Evolutionary conservation across 2,113 vertebrate species (phyloP).

Genomic region (Diadophis punctatus): DNA sequence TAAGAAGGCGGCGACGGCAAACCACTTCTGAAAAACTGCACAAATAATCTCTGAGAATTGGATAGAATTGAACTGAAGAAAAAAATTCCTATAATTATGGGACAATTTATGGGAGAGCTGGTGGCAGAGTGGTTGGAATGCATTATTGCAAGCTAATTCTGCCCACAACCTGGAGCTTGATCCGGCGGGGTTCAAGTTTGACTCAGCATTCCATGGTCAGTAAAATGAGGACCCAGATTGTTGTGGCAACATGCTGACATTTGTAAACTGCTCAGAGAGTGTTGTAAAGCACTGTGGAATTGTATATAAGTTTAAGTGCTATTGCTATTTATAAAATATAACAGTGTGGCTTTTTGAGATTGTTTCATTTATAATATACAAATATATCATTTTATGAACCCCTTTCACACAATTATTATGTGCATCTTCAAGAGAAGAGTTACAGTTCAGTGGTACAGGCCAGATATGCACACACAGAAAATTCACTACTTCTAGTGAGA

Average conservation of each 20-base stretch:
- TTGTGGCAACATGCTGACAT: background rate
- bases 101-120: background rate
- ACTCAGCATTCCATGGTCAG: background rate
- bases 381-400: background rate
- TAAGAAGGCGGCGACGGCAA: background rate
- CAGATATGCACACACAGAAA: background rate
- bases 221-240: background rate
- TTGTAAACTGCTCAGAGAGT: background rate
- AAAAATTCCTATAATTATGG: background rate
- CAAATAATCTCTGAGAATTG: background rate
- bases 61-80: background rate
- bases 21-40: background rate
- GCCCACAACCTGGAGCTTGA: background rate
- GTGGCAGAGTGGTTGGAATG: background rate
- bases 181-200: background rate
- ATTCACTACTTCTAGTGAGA: background rate
- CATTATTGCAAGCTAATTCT: background rate
- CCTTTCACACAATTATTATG: background rate
- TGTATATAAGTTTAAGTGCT: background rate
- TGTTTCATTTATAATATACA: background rate
- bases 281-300: background rate
- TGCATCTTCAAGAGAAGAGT: background rate
- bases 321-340: background rate
- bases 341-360: background rate
- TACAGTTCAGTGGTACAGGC: background rate